A percentile compares a stretch with the other conserved stretches of the same genome.
Evolutionary conservation across 2,888 invertebrate species (phyloP).

Genomic region (Flabesymbios commensalis): DNA sequence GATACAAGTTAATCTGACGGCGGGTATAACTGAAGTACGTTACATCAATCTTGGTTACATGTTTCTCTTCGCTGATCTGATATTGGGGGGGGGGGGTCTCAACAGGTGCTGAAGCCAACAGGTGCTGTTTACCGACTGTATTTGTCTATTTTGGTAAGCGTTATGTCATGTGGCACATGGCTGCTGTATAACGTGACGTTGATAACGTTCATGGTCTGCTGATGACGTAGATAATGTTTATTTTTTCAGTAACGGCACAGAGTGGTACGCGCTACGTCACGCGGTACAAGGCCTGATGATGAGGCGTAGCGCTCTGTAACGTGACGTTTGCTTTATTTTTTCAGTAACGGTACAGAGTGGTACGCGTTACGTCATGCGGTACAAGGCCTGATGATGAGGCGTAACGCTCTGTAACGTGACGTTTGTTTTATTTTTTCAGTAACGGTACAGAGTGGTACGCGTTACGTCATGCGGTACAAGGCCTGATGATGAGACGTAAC

Average conservation of each 20-base stretch:
- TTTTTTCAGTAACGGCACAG: constrained; percentile 40
- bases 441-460: constrained; percentile 42
- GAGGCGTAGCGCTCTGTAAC: constrained; percentile 39
- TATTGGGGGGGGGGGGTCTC: too few relatives aligned
- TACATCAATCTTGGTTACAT: too few relatives aligned
- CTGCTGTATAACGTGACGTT: too few relatives aligned
- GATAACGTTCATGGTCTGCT: too few relatives aligned
- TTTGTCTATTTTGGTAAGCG: too few relatives aligned
- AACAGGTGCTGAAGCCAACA: too few relatives aligned
- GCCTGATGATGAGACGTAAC: constrained; percentile 40
- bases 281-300: constrained; percentile 42
- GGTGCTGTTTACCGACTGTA: too few relatives aligned
- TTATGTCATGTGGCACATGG: too few relatives aligned
- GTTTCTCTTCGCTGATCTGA: too few relatives aligned
- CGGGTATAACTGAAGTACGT: too few relatives aligned
- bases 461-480: constrained; percentile 38
- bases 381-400: constrained; percentile 42
- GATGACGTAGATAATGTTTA: too few relatives aligned
- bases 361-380: constrained; percentile 36
- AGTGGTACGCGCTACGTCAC: constrained; percentile 39
- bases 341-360: constrained; percentile 45
- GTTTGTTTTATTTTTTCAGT: constrained; percentile 26
- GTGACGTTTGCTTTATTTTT: constrained; percentile 4
- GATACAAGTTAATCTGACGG: too few relatives aligned
- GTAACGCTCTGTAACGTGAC: constrained; percentile 31